Evolutionary conservation across 2,888 invertebrate species (phyloP).

Genomic region (Eueremaeus valkanovi): DNA sequence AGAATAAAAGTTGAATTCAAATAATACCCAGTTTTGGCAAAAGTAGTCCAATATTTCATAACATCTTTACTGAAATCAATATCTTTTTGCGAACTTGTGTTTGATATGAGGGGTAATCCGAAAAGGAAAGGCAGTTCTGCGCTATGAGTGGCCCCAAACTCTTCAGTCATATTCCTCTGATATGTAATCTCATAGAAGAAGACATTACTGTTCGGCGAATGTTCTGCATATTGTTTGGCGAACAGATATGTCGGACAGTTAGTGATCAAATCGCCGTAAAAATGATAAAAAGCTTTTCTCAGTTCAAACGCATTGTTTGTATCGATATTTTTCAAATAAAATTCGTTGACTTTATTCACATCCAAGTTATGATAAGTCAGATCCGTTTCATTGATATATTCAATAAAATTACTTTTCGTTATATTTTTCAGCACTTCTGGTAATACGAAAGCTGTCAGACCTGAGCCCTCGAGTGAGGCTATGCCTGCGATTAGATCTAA

Average conservation of each 20-base stretch:
- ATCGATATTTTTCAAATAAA: neutral
- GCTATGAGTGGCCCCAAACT: neutral
- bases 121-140: neutral
- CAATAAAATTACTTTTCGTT: too few species aligned
- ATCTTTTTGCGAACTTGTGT: neutral
- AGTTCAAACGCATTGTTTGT: neutral
- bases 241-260: constrained; percentile 33
- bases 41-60: constrained; percentile 28
- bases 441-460: too few species aligned
- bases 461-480: too few species aligned
- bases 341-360: neutral
- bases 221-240: constrained; percentile 25
- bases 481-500: too few species aligned
- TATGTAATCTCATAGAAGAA: neutral
- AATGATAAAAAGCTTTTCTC: neutral
- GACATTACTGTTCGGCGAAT: neutral
- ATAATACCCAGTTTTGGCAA: constrained; percentile 33
- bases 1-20: too few species aligned
- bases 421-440: too few species aligned
- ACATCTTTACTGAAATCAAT: neutral
- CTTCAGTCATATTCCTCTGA: neutral
- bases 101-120: neutral
- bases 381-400: too few species aligned
- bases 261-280: neutral
- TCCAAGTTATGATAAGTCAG: neutral